Percentiles rank a stretch among this genome's conserved stretches.
phyloP scores from a whole-genome alignment of 2,888 invertebrate species.

The Germaria angustata region DNA sequence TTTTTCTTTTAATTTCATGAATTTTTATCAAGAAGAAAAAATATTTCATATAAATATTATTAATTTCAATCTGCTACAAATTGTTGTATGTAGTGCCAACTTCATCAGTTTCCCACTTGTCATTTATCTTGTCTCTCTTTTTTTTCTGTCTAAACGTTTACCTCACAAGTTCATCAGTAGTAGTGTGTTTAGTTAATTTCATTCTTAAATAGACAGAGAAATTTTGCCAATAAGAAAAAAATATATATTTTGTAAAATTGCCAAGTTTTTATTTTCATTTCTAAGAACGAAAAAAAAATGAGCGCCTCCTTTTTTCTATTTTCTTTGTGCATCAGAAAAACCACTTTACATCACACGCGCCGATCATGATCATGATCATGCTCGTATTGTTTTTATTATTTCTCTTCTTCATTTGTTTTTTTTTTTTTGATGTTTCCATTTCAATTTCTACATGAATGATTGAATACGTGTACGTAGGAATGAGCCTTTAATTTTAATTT shows the following conservation, averaged over 20 bases:
- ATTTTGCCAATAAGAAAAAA: conserved; percentile 1
- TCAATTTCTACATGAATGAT: conserved; percentile 21
- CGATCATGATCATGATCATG: conserved; percentile 54
- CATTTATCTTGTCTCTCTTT: neutral
- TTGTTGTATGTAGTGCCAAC: neutral
- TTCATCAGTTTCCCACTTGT: conserved; percentile 31
- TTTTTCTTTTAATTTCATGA: too few species aligned
- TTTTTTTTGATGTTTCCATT: conserved; percentile 6
- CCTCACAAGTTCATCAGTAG: conserved; percentile 15
- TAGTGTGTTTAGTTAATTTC: neutral
- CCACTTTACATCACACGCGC: conserved; percentile 62
- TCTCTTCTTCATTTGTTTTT: neutral
- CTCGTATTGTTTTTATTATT: neutral
- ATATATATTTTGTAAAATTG: conserved; percentile 50
- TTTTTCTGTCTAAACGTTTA: neutral
- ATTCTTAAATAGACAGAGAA: conserved; percentile 16
- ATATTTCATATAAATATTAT: too few species aligned
- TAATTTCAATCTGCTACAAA: neutral
- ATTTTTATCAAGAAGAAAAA: too few species aligned
- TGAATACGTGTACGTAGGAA: conserved; percentile 22
- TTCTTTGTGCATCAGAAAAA: conserved; percentile 17
- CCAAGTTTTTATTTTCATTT: conserved; percentile 46
- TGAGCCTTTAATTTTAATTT: neutral
- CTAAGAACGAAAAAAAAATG: conserved; percentile 57
- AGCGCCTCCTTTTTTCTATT: conserved; percentile 8